Evolutionary conservation across 1,140 invertebrate species (phyloP).

Genomic region (Solenopsis invicta): DNA sequence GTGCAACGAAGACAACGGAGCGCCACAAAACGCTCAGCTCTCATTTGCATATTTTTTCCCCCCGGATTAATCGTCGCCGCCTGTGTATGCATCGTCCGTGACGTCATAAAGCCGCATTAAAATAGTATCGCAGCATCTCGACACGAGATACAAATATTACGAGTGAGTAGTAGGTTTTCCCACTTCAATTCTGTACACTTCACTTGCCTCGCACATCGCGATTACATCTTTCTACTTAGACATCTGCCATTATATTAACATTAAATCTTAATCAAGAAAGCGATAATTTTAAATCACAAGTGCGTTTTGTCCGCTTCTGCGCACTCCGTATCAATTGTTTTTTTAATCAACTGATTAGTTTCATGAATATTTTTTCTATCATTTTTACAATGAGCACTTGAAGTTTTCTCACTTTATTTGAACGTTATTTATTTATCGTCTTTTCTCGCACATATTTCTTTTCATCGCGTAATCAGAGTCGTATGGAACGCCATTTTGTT

Average conservation of each 20-base stretch:
- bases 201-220: neutral
- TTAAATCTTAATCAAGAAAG: conserved; percentile 7
- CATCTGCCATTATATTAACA: neutral
- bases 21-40: neutral
- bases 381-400: neutral
- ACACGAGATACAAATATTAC: conserved; percentile 29
- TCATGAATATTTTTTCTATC: neutral
- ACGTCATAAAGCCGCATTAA: conserved; percentile 51
- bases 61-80: conserved; percentile 21
- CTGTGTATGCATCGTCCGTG: neutral
- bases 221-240: conserved; percentile 30
- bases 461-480: neutral
- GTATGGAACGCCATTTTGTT: too few relatives aligned
- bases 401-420: neutral
- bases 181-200: conserved; percentile 35
- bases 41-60: conserved; percentile 45
- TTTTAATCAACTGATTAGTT: neutral
- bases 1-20: conserved; percentile 43
- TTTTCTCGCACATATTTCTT: neutral
- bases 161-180: conserved; percentile 54
- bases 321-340: neutral
- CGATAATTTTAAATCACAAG: neutral
- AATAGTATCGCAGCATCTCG: conserved; percentile 52
- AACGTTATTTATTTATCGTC: neutral
- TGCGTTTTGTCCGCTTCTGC: neutral